Evolutionary conservation across 37 sponge, comb jelly and placozoan genomes (phyloP), one percentile per base, ranked within the genome.

Genomic region (Geodia barretti): DNA sequence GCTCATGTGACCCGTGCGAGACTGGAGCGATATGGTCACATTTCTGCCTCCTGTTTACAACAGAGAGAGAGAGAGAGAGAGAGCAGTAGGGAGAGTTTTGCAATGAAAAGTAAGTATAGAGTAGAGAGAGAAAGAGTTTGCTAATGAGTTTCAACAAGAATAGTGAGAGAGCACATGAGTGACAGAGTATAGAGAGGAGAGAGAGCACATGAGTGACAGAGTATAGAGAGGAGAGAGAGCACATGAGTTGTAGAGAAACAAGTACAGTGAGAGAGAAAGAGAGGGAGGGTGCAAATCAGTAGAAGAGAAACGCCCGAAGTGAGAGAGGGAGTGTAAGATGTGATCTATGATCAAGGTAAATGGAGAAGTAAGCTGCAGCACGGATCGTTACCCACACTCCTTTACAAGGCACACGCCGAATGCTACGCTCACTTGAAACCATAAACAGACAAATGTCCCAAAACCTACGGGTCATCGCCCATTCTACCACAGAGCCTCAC

Each of bases 21-120:
- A 91, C 84, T 92, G 90, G 20, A 98, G 89, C 25, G 93, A 89
- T 19, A 98, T 90, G 38, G 99, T 98, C 64, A 92, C 90, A 82
- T 98, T 98, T 39, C 97, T 64, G 3, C 99, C 99, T 43, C 99
- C 95, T 92, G n/a, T n/a, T n/a, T n/a, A n/a, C n/a, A n/a, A n/a
- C n/a, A n/a, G 24, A 38, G 26, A 36, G 68, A 43, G 36, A n/a
- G n/a, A n/a, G 58, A 43, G 60, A 25, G 33, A 23, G 36, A 21
- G 61, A 47, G 14, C n/a, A 63, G 38, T 21, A 41, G 80, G 29
- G 33, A 69, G 68, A 26, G 34, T 68, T 39, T 68, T 69, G 67
- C 41, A 41, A 34, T 79, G 80, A 69, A 34, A 2, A 42, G 30
- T 31, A 29, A 67, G 68, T n/a, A n/a, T n/a, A n/a, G n/a, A n/a